These are phyloP conservation scores for Scolopax rusticola DNA, from an alignment of 2,797 vertebrate species.

Conservation along the genomic window DNA sequence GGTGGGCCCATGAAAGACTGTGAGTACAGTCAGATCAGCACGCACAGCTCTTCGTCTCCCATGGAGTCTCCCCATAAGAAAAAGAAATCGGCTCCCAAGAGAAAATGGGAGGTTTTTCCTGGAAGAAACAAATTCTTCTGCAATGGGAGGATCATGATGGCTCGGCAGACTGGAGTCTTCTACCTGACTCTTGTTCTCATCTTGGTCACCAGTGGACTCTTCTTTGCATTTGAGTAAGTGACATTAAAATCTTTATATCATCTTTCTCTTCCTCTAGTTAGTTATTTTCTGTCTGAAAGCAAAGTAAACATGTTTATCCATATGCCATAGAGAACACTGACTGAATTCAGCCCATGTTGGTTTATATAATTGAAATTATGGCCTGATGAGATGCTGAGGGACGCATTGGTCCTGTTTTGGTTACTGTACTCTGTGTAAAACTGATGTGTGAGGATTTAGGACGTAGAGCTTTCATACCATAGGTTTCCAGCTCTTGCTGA, in stretches of 20 bases:
- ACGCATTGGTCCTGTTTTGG: rapidly evolving
- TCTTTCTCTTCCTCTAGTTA: neutral
- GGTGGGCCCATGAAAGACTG: constrained; percentile 95
- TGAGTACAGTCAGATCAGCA: constrained; percentile 97
- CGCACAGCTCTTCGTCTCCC: constrained; percentile 92
- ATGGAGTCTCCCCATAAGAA: constrained; percentile 98
- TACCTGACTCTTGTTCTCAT: constrained; percentile 97
- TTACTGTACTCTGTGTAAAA: neutral
- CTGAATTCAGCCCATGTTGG: neutral
- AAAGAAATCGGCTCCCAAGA: constrained; percentile 84
- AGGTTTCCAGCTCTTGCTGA: neutral
- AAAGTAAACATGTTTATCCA: neutral
- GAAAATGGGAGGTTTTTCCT: constrained; percentile 97
- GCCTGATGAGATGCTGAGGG: neutral
- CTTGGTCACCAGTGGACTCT: constrained; percentile 95
- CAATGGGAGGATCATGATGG: constrained; percentile 98
- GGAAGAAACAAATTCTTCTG: constrained; percentile 98
- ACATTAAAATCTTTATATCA: neutral
- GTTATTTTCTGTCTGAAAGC: neutral
- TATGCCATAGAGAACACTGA: neutral
- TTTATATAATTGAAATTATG: neutral
- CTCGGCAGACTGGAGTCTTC: constrained; percentile 97
- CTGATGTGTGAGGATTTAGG: neutral
- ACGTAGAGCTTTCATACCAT: neutral
- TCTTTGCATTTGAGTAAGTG: constrained; percentile 99